Evolutionary conservation across 2,888 invertebrate genomes (phyloP).

Genomic region (Drosophila aldrichi): DNA sequence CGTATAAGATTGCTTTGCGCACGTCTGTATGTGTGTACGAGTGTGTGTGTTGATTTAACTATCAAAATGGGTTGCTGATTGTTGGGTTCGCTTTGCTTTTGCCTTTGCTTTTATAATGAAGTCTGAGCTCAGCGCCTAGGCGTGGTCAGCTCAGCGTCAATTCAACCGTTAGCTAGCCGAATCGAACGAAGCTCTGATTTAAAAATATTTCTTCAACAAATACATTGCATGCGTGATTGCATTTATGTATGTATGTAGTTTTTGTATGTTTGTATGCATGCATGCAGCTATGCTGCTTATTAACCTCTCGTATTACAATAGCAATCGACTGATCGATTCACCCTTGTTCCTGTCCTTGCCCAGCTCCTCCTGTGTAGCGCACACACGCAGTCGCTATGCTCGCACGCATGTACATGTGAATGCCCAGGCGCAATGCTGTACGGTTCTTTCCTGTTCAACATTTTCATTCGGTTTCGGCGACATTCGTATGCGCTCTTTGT

Average conservation of each 20-base stretch:
- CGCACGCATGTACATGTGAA: slow-evolving; percentile 15
- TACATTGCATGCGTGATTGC: no score
- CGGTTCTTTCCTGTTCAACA: background rate
- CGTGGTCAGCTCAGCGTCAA: slow-evolving; percentile 49
- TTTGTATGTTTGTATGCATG: background rate
- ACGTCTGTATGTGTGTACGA: slow-evolving; percentile 14
- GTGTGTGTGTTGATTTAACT: slow-evolving; percentile 44
- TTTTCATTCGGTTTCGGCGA: slow-evolving; percentile 17
- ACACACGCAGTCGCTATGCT: slow-evolving; percentile 20
- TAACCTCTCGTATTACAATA: slow-evolving; percentile 17
- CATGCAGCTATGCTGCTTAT: background rate
- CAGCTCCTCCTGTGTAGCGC: slow-evolving; percentile 30
- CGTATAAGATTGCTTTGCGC: slow-evolving; percentile 37
- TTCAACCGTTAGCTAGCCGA: background rate
- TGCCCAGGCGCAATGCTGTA: slow-evolving; percentile 7
- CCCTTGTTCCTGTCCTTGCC: slow-evolving; percentile 1
- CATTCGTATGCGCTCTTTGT: slow-evolving; percentile 29
- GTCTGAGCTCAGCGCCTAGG: slow-evolving; percentile 28
- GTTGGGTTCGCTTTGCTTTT: slow-evolving; percentile 33
- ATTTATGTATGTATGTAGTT: background rate
- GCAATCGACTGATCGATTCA: slow-evolving; percentile 13
- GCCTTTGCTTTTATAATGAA: slow-evolving; percentile 37
- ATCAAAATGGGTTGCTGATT: slow-evolving; percentile 54
- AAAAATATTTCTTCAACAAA: background rate
- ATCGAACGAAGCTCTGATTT: background rate